Evolutionary conservation across 1,140 invertebrate species (phyloP).

Genomic region (Pinna nobilis): DNA sequence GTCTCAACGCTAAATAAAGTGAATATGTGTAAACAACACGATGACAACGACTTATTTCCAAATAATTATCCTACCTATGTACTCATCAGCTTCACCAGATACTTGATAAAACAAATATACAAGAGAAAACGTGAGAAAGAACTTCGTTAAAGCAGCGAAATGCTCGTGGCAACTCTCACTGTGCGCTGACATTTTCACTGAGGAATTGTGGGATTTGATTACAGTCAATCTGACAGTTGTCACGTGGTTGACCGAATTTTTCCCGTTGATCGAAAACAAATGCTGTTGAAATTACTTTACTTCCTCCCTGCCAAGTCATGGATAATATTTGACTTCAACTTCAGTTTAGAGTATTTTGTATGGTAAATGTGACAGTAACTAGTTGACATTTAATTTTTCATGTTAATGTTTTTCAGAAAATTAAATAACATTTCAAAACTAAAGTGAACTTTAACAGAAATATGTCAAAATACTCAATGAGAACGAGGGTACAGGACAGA

Average conservation of each 20-base stretch:
- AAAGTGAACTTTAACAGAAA: too few relatives aligned
- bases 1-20: too few relatives aligned
- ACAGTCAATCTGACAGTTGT: slow-evolving; percentile 32
- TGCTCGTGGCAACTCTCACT: neutral
- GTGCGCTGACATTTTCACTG: slow-evolving; percentile 23
- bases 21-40: too few relatives aligned
- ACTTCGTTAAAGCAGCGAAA: slow-evolving; percentile 5
- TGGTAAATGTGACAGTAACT: too few relatives aligned
- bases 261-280: slow-evolving; percentile 1
- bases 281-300: neutral
- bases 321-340: too few relatives aligned
- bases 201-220: slow-evolving; percentile 32
- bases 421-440: too few relatives aligned
- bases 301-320: neutral
- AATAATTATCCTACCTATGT: neutral
- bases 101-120: neutral
- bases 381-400: too few relatives aligned
- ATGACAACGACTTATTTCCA: neutral
- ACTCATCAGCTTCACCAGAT: neutral
- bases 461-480: too few relatives aligned
- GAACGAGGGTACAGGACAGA: too few relatives aligned
- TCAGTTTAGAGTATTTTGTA: too few relatives aligned
- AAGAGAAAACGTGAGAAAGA: neutral
- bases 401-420: too few relatives aligned
- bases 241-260: slow-evolving; percentile 37